Evolutionary conservation across 30 jellyfish, hydroid and myxozoan species (phyloP), one percentile per base, ranked within the genome.

Genomic region (Hydractinia symbiolongicarpus): DNA sequence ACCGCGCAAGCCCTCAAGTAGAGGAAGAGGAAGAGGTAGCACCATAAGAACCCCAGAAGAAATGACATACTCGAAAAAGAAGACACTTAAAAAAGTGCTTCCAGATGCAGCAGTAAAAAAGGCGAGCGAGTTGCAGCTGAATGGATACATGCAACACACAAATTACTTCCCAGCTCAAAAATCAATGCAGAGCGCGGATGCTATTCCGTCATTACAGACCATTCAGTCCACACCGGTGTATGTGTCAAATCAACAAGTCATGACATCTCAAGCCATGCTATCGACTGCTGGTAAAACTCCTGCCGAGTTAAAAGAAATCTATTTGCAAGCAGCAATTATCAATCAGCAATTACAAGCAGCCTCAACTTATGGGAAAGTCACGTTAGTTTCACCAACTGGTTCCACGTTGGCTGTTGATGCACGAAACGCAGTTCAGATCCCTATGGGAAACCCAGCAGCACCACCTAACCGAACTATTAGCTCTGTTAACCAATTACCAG

Each of bases 41-140:
- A 6, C 74, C 19, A 13, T 44, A 6, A 64, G 17, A 64, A 13
- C 17, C 0, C 19, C 74, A 0, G 40, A 64, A 7, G 74, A 64
- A 44, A 64, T 64, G 40, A 44, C 69, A 19, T 66, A 6, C 49
- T 53, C 76, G 1, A 72, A 11, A 72, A 72, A 72, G 55, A 55
- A 55, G 57, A 64, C 13, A 10, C 55, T 30, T 4, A 54, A 77
- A 55, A 57, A 61, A 55, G 55, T 77, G 56, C 76, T 57, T 77
- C 56, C 78, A 53, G 57, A 77, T 21, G 55, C 85, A 4, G 52
- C 57, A 6, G 17, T 21, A 11, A 50, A 53, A 53, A 77, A 55
- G 50, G 73, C 79, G 9, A 77, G 78, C 73, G 85, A 77, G 0
- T 77, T 77, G 73, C 85, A 77, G 55, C 53, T 77, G 53, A 61